Base-by-base conservation (phyloP, 2,888 invertebrate genomes). In the Anaspis maculata region DNA sequence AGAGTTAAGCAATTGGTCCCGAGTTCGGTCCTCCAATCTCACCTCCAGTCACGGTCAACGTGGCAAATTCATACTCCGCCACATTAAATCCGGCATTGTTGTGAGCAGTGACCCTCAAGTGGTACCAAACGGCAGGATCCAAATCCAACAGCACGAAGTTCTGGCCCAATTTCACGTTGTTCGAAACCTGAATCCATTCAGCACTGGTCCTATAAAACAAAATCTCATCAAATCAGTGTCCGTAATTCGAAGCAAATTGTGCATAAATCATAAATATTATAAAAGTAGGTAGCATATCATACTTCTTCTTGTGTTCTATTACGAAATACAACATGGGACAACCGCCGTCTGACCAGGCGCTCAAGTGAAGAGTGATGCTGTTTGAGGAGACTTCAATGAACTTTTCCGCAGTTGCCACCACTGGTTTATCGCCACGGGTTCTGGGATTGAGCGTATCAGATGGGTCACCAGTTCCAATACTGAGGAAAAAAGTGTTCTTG, bases 11-110 rank as follows among this genome's bases (percentile, higher is more conserved):
- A n/a, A n/a, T n/a, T n/a, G n/a, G n/a, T n/a, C n/a, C n/a, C n/a
- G n/a, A n/a, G n/a, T n/a, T n/a, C 6, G n/a, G n/a, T n/a, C n/a
- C n/a, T n/a, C n/a, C n/a, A n/a, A 15, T 4, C 7, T 71, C 76
- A 94, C 94, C 91, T 76, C 95, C 95, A 48, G 89, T 87, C 46
- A 86, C 79, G 15, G 94, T 92, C 16, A 94, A 74, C 2, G 96
- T 96, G 11, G 92, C 91, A 66, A 95, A 94, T 70, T 91, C 90
- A 59, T 94, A 91, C 69, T 91, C 88, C 37, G 91, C 92, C 30
- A 92, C 91, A 23, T 90, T 88, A 55, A 91, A 91, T 30, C 95
- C 96, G 39, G 95, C 95, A 54, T 92, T 94, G 66, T 94, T 95
- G 67, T 94, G 88, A 3, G 89, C 88, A 2, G 90, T 91, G 23